Evolutionary conservation across 2,888 invertebrate species (phyloP), one percentile per base, ranked within the genome.

Genomic region (Creontiades dilutus): DNA sequence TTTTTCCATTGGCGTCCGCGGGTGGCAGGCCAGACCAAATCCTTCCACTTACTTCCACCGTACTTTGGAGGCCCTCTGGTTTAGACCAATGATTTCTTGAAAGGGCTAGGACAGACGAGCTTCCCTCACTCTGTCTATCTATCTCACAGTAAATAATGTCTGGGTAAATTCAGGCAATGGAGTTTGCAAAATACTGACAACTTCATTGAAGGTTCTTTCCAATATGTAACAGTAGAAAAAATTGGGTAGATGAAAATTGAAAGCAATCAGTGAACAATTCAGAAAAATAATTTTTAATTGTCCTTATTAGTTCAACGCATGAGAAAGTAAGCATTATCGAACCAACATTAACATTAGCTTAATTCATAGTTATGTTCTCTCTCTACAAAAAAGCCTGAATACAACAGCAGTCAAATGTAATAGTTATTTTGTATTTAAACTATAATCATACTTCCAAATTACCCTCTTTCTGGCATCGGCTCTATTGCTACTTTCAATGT

Each of bases 231-330:
- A 37, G 37, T 37, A 37, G 37, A 37, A 37, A 37, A 4, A 4
- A 52, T 11, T 16, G 11, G 52, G 52, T 14, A 13, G 52, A 68
- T 68, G 27, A 37, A 28, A 37, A 78, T 2, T 37, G 47, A 19
- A 28, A 78, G 14, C 5, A 78, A 78, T 46, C n/a, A 46, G 37
- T 46, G 16, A 78, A 19, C 37, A 78, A 78, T 14, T 78, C 47
- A 14, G 82, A 82, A 82, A 82, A 82, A 82, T 52, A 82, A 23
- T 23, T 82, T 82, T 52, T 52, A 52, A 52, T 19, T 14, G 52
- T 52, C 82, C 82, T 82, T 19, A 82, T 82, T 82, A 82, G 82
- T 82, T 82, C 48, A 47, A 82, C 19, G 82, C 47, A 82, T 19
- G 78, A 52, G 37, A 0, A 80, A 16, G 52, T 52, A 52, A 52